Conservation (phyloP, 2,113 vertebrate species). For the Otocyon megalotis region DNA sequence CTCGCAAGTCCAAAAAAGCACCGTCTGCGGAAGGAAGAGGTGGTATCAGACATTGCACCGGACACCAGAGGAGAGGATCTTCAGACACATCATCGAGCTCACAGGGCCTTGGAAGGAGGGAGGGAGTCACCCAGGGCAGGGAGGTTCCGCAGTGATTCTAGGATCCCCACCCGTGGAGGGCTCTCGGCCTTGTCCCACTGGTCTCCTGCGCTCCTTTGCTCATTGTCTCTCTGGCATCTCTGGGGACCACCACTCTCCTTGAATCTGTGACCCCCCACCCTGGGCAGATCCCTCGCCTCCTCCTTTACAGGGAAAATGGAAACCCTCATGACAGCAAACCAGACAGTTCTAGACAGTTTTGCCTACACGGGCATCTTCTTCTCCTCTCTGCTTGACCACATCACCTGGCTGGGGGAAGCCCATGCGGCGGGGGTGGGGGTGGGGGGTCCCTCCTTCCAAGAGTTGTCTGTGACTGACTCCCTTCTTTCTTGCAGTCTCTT, state of each 20-base stretch:
- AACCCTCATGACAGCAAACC: neutral
- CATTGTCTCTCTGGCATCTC: neutral
- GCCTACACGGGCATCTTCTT: fast-evolving
- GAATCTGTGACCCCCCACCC: neutral
- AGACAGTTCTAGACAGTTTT: neutral
- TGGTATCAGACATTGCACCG: neutral
- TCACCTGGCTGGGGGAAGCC: neutral
- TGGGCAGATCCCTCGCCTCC: neutral
- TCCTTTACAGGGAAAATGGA: neutral
- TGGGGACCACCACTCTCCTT: no score
- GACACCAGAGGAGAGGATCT: fast-evolving
- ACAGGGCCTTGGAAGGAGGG: neutral
- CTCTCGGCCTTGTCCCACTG: fast-evolving
- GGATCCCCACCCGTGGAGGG: neutral
- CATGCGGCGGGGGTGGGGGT: no score
- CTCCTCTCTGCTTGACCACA: neutral
- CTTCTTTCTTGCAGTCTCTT: neutral
- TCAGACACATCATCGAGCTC: neutral
- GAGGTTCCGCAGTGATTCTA: neutral
- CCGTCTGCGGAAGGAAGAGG: constrained; percentile 86
- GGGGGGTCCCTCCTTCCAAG: neutral
- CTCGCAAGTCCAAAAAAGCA: constrained; percentile 92
- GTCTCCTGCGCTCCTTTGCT: fast-evolving
- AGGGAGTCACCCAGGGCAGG: neutral
- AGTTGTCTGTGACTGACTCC: fast-evolving